phyloP scores from a whole-genome alignment of 2,113 vertebrate species.

The Clarias magur region DNA sequence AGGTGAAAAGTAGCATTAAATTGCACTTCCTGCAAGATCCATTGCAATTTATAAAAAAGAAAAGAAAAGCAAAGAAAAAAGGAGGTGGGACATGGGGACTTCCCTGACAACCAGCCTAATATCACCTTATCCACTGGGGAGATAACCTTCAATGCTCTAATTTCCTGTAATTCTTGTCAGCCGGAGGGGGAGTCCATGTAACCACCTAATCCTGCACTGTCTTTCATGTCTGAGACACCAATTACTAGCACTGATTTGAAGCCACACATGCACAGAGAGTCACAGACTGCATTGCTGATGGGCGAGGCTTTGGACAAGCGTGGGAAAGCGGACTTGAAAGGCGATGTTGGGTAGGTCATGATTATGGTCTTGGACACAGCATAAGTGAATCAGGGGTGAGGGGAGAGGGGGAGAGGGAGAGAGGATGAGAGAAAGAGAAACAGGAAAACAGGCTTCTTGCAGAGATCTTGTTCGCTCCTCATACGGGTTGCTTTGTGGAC shows the following conservation, averaged over 20 bases:
- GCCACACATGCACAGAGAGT: conserved; percentile 46
- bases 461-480: conserved; percentile 53
- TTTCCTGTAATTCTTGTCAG: conserved; percentile 55
- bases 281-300: conserved; percentile 32
- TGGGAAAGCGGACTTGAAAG: conserved; percentile 58
- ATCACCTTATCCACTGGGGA: conserved; percentile 38
- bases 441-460: conserved; percentile 59
- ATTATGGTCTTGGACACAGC: conserved; percentile 46
- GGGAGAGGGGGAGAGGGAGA: conserved; percentile 44
- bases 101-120: conserved; percentile 31
- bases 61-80: conserved; percentile 4
- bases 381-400: conserved; percentile 50
- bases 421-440: conserved; percentile 55
- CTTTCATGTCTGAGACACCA: conserved; percentile 59
- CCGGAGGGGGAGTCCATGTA: conserved; percentile 44
- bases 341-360: conserved; percentile 40
- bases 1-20: conserved; percentile 7
- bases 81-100: not conserved
- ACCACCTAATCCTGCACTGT: conserved; percentile 47
- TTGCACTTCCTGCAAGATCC: conserved; percentile 14
- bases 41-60: not conserved
- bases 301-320: conserved; percentile 58
- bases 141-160: conserved; percentile 56
- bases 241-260: conserved; percentile 56
- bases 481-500: conserved; percentile 58